Evolutionary conservation across 23 tunicate genomes (phyloP), one percentile per base, ranked within the genome.

Genomic region (Oikopleura dioica): DNA sequence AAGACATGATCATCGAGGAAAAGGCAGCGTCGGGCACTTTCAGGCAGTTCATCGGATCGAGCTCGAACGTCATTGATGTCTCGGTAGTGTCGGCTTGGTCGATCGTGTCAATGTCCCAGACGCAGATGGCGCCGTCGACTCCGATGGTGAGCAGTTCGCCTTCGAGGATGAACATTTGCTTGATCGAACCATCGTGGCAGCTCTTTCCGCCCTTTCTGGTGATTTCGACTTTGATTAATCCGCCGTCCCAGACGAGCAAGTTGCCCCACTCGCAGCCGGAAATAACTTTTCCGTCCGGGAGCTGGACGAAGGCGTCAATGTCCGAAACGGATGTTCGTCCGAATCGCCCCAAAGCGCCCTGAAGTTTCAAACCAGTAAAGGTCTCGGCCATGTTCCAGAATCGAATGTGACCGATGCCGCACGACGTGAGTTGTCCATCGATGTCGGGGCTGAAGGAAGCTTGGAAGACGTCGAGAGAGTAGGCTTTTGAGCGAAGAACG

Each of bases 381-480:
- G 99, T 94, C 37, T 77, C 78, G 35, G 99, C 99, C 99, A 94
- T 94, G 55, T 84, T 94, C 99, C 99, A 94, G 51, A 94, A 94
- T 37, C 99, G 76, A 59, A 94, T 86, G 68, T 94, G 99, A 1
- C 96, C 82, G 1, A 94, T 94, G 0, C 99, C 99, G 80, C 99
- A 83, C 26, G 99, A 94, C 1, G 88, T 83, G 36, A 94, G 83
- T 36, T 83, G 88, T 1, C 99, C 72, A 2, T 84, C 89, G 38
- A 83, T 87, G 36, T 94, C 99, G 1, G 99, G 99, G 28, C 95
- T 79, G 44, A 94, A 94, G 0, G 95, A 86, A 1, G 86, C 99
- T 30, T 87, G 79, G 38, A 80, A 94, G 38, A 94, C 81, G 38
- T 94, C 99, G 79, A 86, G 99, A 24, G 99, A 94, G 36, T 86